These are phyloP conservation scores for Sebastes matsubarae DNA, from an alignment of 2,797 vertebrate species.

Conservation along the genomic window DNA sequence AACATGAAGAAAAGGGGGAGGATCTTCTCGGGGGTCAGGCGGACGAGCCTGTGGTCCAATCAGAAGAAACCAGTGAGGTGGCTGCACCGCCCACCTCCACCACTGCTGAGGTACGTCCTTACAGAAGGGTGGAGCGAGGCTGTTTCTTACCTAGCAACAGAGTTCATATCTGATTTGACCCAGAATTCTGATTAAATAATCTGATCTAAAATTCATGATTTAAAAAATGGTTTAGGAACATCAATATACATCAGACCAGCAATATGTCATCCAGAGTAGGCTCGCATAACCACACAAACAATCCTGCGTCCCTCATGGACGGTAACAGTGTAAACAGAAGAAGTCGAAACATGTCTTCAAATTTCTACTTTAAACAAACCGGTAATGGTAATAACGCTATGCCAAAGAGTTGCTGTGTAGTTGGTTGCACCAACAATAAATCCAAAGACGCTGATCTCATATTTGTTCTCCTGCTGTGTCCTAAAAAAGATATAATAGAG, in stretches of 20 bases:
- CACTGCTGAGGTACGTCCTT: slow-evolving; percentile 77
- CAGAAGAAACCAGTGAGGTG: slow-evolving; percentile 71
- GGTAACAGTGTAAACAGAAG: no score
- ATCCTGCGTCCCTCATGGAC: no score
- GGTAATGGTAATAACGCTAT: no score
- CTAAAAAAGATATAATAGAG: no score
- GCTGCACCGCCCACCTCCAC: slow-evolving; percentile 71
- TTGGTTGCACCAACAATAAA: no score
- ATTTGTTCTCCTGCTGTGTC: no score
- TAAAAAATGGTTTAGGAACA: background rate
- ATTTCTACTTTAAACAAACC: no score
- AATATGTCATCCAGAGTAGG: no score
- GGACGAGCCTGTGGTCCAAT: slow-evolving; percentile 67
- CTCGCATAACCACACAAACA: no score
- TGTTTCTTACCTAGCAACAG: slow-evolving; percentile 12
- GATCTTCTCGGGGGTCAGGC: slow-evolving; percentile 68
- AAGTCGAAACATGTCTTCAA: no score
- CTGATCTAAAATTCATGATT: background rate
- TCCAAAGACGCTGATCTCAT: no score
- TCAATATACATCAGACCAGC: background rate
- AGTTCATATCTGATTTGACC: background rate
- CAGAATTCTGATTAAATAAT: background rate
- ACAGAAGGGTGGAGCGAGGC: background rate
- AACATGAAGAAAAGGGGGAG: slow-evolving; percentile 76
- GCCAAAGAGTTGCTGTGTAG: no score